A percentile compares a stretch with the other conserved stretches of the same genome.
phyloP scores from a whole-genome alignment of 2,797 vertebrate genomes.

The Glossophaga mutica region DNA sequence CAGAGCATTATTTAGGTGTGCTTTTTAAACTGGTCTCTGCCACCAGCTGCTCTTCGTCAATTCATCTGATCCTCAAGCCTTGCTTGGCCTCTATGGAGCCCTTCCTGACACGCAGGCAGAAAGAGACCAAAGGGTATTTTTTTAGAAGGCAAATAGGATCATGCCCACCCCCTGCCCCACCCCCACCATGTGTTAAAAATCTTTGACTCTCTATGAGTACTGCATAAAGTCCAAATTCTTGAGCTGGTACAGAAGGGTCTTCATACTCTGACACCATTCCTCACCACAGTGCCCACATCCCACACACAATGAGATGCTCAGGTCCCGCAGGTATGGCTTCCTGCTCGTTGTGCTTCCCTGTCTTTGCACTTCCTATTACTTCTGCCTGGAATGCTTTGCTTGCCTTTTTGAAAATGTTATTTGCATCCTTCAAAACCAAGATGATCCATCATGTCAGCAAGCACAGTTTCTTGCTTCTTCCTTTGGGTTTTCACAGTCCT shows the following conservation, averaged over 20 bases:
- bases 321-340: not conserved
- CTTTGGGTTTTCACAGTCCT: constrained; percentile 53
- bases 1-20: not conserved
- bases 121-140: not conserved
- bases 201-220: not conserved
- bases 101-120: not conserved
- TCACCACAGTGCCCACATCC: rapidly evolving
- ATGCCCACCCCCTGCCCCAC: rapidly evolving
- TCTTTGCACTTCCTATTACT: not conserved
- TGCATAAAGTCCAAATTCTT: not conserved
- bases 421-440: constrained; percentile 37
- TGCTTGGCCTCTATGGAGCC: not conserved
- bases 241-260: not conserved
- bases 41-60: not conserved
- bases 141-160: not conserved
- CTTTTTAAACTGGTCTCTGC: not conserved
- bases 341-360: not conserved
- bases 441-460: constrained; percentile 21
- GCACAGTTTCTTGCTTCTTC: not conserved
- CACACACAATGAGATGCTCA: not conserved
- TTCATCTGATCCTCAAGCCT: not conserved
- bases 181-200: not conserved
- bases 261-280: not conserved
- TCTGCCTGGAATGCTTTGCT: not conserved
- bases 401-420: constrained; percentile 12